phyloP scores from a whole-genome alignment of 2,888 invertebrate species.

The Apocheima hispidaria region DNA sequence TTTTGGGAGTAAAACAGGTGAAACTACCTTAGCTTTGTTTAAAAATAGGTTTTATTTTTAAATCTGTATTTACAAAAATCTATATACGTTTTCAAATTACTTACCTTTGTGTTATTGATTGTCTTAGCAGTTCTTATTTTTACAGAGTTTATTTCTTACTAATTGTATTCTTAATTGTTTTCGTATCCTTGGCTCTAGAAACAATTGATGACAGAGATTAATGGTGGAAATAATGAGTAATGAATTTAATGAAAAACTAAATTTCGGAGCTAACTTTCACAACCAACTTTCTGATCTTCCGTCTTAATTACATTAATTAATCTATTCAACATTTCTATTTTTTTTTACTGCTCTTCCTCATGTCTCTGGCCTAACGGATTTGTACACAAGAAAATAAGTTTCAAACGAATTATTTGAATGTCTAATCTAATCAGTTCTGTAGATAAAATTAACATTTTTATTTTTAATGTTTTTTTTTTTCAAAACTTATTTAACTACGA shows the following conservation, averaged over 20 bases:
- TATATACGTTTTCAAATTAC: too few species aligned
- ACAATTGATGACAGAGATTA: constrained; percentile 26
- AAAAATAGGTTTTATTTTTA: too few species aligned
- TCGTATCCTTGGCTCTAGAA: not conserved
- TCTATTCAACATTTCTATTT: not conserved
- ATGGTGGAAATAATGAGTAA: constrained; percentile 12
- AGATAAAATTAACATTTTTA: not conserved
- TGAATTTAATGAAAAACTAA: not conserved
- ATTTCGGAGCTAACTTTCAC: not conserved
- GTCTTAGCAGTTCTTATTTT: not conserved
- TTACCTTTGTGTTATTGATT: too few species aligned
- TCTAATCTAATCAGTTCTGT: not conserved
- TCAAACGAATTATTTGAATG: not conserved
- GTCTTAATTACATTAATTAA: constrained; percentile 3
- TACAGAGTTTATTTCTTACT: not conserved
- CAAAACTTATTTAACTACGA: not conserved
- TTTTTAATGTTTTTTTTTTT: constrained; percentile 6
- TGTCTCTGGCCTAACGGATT: constrained; percentile 17
- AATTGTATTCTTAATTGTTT: not conserved
- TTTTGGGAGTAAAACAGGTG: too few species aligned
- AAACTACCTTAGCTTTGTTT: too few species aligned
- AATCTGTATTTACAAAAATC: too few species aligned
- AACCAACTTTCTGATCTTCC: not conserved
- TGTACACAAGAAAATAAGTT: constrained; percentile 4
- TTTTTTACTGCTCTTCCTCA: not conserved